These are phyloP conservation scores for Takifugu ocellatus DNA, from an alignment of 2,797 vertebrate species.

Conservation along the genomic window DNA sequence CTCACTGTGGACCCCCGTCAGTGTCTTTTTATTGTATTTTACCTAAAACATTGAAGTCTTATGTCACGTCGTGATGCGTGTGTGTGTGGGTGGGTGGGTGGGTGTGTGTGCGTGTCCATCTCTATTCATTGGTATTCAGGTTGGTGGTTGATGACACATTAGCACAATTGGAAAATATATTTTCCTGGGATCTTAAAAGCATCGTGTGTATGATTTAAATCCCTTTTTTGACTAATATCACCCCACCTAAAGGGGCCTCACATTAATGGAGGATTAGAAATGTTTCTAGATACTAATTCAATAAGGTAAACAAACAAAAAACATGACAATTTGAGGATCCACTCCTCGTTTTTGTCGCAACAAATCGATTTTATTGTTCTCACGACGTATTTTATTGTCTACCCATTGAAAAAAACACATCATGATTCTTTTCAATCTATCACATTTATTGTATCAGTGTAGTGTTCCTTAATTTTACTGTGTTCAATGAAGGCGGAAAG, in stretches of 20 bases:
- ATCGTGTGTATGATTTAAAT: too few relatives aligned
- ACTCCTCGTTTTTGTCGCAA: too few relatives aligned
- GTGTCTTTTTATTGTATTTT: conserved; percentile 79
- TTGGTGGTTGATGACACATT: not conserved
- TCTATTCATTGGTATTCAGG: not conserved
- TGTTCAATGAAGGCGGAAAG: conserved; percentile 64
- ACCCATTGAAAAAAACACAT: conserved; percentile 80
- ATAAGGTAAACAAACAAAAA: too few relatives aligned
- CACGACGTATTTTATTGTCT: conserved; percentile 77
- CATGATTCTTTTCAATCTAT: conserved; percentile 81
- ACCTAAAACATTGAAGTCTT: conserved; percentile 86
- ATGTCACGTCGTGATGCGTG: conserved; percentile 72
- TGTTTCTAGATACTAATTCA: too few relatives aligned
- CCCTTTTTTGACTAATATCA: too few relatives aligned
- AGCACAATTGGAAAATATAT: conserved; percentile 4
- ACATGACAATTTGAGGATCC: too few relatives aligned
- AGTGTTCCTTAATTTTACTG: conserved; percentile 78
- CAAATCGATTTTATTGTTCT: too few relatives aligned
- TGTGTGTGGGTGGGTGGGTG: conserved; percentile 16
- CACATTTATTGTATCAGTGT: conserved; percentile 69
- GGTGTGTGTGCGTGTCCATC: not conserved
- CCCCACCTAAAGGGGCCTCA: too few relatives aligned
- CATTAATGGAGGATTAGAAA: too few relatives aligned
- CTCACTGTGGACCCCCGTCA: conserved; percentile 72
- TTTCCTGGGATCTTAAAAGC: too few relatives aligned